Conservation (phyloP, 2,888 invertebrate genomes). For the Chelonus formosanus region DNA sequence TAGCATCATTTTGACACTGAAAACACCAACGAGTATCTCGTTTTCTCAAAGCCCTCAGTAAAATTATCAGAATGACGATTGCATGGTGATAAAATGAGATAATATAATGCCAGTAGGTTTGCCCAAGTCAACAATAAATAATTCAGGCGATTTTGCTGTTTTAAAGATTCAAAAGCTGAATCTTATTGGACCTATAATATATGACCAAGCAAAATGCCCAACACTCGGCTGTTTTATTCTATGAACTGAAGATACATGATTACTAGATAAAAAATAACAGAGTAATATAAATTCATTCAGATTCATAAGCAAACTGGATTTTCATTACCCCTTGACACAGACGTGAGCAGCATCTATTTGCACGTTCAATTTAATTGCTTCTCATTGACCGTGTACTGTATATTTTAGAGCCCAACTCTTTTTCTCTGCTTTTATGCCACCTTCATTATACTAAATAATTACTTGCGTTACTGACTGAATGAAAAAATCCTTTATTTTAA, state of each 20-base stretch:
- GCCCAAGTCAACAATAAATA: slow-evolving; percentile 36
- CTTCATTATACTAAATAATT: slow-evolving; percentile 41
- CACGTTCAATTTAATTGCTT: slow-evolving; percentile 1
- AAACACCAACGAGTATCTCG: slow-evolving; percentile 6
- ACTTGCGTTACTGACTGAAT: not conserved
- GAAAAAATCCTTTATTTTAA: no score
- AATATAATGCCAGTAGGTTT: slow-evolving; percentile 38
- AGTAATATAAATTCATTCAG: slow-evolving; percentile 44
- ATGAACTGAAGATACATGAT: slow-evolving; percentile 17
- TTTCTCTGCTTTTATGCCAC: slow-evolving; percentile 59
- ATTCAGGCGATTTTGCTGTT: slow-evolving; percentile 43
- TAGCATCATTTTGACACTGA: not conserved
- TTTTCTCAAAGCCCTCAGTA: not conserved
- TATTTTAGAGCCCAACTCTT: slow-evolving; percentile 40
- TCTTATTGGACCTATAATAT: slow-evolving; percentile 41
- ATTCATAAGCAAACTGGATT: slow-evolving; percentile 40
- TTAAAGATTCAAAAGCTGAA: slow-evolving; percentile 39
- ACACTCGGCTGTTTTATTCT: not conserved
- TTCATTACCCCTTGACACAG: slow-evolving; percentile 41
- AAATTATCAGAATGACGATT: slow-evolving; percentile 42
- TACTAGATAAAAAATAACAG: slow-evolving; percentile 36
- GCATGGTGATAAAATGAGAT: slow-evolving; percentile 43
- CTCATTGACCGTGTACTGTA: slow-evolving; percentile 4
- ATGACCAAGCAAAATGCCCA: slow-evolving; percentile 27
- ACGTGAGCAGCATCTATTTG: slow-evolving; percentile 7